Percentiles rank a stretch among this genome's conserved stretches.
These are phyloP conservation scores for Oryzaephilus surinamensis DNA, from an alignment of 1,140 invertebrate species.

Conservation along the genomic window DNA sequence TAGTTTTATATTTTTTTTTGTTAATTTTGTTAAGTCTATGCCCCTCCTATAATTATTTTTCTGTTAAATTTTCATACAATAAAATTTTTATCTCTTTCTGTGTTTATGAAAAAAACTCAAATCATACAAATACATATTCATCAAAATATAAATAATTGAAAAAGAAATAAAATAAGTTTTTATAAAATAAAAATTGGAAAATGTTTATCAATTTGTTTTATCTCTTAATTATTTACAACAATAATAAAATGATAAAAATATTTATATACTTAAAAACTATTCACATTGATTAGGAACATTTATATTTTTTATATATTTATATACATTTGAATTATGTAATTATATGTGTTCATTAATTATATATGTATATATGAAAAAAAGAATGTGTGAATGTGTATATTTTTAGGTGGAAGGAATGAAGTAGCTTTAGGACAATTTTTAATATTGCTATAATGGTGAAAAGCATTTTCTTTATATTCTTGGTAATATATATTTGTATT, in stretches of 20 bases:
- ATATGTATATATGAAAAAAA: slow-evolving; percentile 16
- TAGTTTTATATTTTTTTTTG: too few species aligned
- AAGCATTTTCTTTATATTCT: slow-evolving; percentile 4
- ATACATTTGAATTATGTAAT: slow-evolving; percentile 13
- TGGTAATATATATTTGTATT: not conserved
- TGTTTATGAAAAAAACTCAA: not conserved
- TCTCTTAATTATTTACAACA: not conserved
- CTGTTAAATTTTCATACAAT: slow-evolving; percentile 13
- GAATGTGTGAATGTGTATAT: slow-evolving; percentile 16
- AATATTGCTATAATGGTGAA: slow-evolving; percentile 2
- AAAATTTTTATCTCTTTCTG: slow-evolving; percentile 6
- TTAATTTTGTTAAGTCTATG: slow-evolving; percentile 33
- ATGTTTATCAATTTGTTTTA: not conserved
- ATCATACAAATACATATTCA: too few species aligned
- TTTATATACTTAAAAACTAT: slow-evolving; percentile 23
- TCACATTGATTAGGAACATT: slow-evolving; percentile 29
- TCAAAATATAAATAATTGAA: not conserved
- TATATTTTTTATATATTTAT: slow-evolving; percentile 23
- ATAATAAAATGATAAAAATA: slow-evolving; percentile 19
- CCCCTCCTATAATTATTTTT: slow-evolving; percentile 27
- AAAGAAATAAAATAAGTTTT: not conserved
- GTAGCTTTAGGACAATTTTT: slow-evolving; percentile 3
- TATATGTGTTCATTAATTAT: slow-evolving; percentile 10
- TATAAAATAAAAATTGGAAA: not conserved
- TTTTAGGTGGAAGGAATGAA: slow-evolving; percentile 15